Evolutionary conservation across 2,113 vertebrate genomes (phyloP), one percentile per base, ranked within the genome.

Genomic region (Climacteris rufus): DNA sequence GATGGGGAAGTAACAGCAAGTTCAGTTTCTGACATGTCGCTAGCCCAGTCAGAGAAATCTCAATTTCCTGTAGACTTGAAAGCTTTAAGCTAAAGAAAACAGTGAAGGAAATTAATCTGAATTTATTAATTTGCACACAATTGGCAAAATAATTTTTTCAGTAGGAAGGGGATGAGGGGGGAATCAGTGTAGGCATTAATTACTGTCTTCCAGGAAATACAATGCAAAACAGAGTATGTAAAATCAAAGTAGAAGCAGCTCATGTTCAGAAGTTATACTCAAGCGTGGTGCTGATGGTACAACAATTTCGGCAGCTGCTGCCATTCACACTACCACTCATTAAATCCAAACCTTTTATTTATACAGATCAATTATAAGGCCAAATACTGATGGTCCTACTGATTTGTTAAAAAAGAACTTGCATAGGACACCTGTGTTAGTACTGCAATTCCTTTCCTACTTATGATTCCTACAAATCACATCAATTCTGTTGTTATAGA

Each of bases 141-240:
- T 11, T 20, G 28, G 20, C 25, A 89, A 68, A 80, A 63, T 53
- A 53, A 56, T 82, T 24, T 60, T 4, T 52, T 76, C 42, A 89
- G 22, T 15, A 66, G 27, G 19, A 74, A 76, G n/a, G 13, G 15
- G 20, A 5, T 13, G 1, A 0, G 3, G 5, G 27, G 14, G 11
- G 6, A 40, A 52, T 45, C 20, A 24, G 9, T 11, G 42, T 11
- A 71, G 56, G 22, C 2, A 2, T 75, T 57, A 76, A 61, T 17
- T 42, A 61, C 28, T 64, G 31, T 64, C 15, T 76, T 71, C 64
- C 69, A 93, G 40, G 31, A 83, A 79, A 57, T 35, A 57, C 15
- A 83, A 21, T 44, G 57, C 27, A 61, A 52, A 74, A 68, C 5
- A 19, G 27, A 39, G 14, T 18, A 30, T 24, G 18, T 16, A 68